Percentiles rank a stretch among this genome's conserved stretches.
phyloP scores from a whole-genome alignment of 2,888 invertebrate genomes.

The Colostygia pectinataria region DNA sequence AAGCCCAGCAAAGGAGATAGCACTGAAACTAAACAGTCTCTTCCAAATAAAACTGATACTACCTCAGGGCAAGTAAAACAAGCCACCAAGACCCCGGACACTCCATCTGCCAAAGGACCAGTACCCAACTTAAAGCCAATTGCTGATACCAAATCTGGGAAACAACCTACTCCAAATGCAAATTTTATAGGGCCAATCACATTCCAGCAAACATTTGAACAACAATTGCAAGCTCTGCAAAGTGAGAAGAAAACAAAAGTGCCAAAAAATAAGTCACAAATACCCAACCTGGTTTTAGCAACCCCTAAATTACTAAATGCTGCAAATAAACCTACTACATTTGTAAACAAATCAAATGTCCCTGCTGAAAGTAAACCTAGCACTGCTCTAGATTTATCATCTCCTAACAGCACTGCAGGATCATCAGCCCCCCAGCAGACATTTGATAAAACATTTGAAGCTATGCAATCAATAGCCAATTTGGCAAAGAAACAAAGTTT shows the following conservation, averaged over 20 bases:
- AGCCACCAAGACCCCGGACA: slow-evolving; percentile 57
- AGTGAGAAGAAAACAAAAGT: slow-evolving; percentile 72
- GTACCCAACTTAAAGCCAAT: slow-evolving; percentile 79
- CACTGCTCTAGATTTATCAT: slow-evolving; percentile 75
- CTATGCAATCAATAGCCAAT: slow-evolving; percentile 80
- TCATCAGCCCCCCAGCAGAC: slow-evolving; percentile 70
- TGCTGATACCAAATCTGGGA: slow-evolving; percentile 72
- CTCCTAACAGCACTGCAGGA: slow-evolving; percentile 53
- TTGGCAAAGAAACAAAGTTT: slow-evolving; percentile 76
- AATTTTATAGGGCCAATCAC: slow-evolving; percentile 70
- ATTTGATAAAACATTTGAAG: slow-evolving; percentile 71
- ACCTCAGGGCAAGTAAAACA: slow-evolving; percentile 45
- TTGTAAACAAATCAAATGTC: slow-evolving; percentile 50
- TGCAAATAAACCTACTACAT: slow-evolving; percentile 59
- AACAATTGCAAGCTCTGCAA: slow-evolving; percentile 70
- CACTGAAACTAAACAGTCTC: slow-evolving; percentile 46
- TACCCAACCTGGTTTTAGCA: slow-evolving; percentile 74
- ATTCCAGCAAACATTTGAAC: slow-evolving; percentile 80
- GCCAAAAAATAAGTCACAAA: slow-evolving; percentile 73
- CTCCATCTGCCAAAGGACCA: slow-evolving; percentile 70
- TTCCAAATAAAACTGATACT: slow-evolving; percentile 50
- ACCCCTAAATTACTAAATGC: slow-evolving; percentile 67
- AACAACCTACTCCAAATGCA: slow-evolving; percentile 55
- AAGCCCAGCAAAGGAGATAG: slow-evolving; percentile 56
- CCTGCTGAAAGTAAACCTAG: slow-evolving; percentile 59